Conservation (phyloP, 1,140 invertebrate genomes). For the Aleiodes sp. region DNA sequence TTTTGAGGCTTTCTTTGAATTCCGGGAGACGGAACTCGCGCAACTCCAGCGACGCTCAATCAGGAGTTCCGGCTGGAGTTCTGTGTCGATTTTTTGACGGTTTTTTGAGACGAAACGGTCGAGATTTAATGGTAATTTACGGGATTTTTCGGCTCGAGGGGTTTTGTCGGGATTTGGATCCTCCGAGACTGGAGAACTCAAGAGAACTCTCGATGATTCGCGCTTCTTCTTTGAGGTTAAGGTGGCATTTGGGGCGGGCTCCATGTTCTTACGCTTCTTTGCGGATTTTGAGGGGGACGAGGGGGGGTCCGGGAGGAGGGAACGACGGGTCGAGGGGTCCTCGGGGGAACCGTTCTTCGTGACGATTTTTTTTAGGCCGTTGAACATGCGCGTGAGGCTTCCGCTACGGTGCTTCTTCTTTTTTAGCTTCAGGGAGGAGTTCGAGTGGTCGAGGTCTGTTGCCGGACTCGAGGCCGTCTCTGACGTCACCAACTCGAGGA, state of each 20-base stretch:
- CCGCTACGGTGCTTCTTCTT: constrained; percentile 82
- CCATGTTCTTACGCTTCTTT: constrained; percentile 72
- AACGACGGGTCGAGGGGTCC: constrained; percentile 38
- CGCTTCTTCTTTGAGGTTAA: constrained; percentile 65
- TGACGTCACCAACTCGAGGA: constrained; percentile 64
- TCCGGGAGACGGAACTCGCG: constrained; percentile 39
- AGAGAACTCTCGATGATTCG: constrained; percentile 42
- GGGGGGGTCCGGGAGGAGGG: constrained; percentile 46
- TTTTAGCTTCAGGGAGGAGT: constrained; percentile 64
- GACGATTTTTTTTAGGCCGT: constrained; percentile 80
- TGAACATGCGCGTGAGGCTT: constrained; percentile 78
- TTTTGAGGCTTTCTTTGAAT: constrained; percentile 43
- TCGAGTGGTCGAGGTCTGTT: constrained; percentile 64
- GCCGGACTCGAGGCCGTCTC: constrained; percentile 64
- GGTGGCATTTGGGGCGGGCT: constrained; percentile 53
- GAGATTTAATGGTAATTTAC: constrained; percentile 56
- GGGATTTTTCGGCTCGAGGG: constrained; percentile 57
- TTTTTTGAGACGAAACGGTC: constrained; percentile 55
- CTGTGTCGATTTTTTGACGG: constrained; percentile 48
- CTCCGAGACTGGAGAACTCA: constrained; percentile 46
- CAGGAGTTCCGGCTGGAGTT: neutral
- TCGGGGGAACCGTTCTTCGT: constrained; percentile 65
- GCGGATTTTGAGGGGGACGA: constrained; percentile 67
- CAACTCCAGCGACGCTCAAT: constrained; percentile 59
- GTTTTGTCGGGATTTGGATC: constrained; percentile 48